phyloP scores from a whole-genome alignment of 2,113 vertebrate species.

The Muscicapa adusta region DNA sequence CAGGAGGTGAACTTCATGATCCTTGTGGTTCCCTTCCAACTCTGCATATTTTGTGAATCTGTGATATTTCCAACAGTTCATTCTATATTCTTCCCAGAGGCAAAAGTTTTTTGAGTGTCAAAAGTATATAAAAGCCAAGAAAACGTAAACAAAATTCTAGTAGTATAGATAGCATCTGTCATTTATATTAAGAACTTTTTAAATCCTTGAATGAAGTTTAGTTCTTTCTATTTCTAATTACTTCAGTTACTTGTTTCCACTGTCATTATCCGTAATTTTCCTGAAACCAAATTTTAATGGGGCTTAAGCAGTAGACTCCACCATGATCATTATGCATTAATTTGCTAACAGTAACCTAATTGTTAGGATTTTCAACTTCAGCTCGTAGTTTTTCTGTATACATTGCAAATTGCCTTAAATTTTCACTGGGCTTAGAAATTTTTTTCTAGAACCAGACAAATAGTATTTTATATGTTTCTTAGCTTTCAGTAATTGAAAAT shows the following conservation, averaged over 20 bases:
- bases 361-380: background rate
- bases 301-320: background rate
- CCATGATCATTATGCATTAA: background rate
- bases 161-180: rapidly evolving
- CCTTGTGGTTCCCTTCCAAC: background rate
- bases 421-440: rapidly evolving
- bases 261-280: background rate
- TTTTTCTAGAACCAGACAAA: background rate
- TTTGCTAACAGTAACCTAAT: background rate
- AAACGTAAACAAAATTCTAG: background rate
- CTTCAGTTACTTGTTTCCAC: background rate
- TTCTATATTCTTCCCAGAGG: background rate
- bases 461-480: background rate
- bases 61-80: background rate
- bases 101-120: background rate
- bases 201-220: background rate
- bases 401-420: background rate
- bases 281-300: background rate
- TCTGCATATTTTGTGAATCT: background rate
- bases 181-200: background rate
- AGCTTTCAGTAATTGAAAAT: background rate
- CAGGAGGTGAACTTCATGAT: background rate
- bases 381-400: background rate
- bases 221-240: background rate
- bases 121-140: background rate